Conservation (phyloP, 2,888 invertebrate species). For the Leptinotarsa rubiginosa region DNA sequence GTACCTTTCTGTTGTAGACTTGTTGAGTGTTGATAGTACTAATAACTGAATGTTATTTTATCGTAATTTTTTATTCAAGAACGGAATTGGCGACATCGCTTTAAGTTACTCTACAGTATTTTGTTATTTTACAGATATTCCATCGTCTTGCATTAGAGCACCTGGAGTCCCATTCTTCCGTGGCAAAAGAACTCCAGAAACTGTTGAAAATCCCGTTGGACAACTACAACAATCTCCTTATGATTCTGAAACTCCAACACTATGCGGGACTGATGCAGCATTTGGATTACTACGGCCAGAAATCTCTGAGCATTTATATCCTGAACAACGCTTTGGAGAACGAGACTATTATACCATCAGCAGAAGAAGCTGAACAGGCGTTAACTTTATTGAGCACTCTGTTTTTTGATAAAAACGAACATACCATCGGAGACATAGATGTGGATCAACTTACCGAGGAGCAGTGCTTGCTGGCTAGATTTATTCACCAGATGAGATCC, state of each 20-base stretch:
- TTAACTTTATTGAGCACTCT: conserved; percentile 82
- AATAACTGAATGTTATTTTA: no score
- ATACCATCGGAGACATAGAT: conserved; percentile 73
- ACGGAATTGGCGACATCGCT: no score
- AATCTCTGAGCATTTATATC: conserved; percentile 88
- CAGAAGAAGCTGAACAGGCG: conserved; percentile 80
- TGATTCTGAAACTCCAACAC: conserved; percentile 86
- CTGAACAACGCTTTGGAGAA: conserved; percentile 91
- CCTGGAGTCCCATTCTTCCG: conserved; percentile 81
- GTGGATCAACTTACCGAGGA: conserved; percentile 97
- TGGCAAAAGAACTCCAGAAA: conserved; percentile 93
- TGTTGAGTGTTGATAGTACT: no score
- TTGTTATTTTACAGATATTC: conserved; percentile 70
- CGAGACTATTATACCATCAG: conserved; percentile 86
- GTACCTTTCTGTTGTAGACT: no score
- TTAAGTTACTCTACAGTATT: no score
- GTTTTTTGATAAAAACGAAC: conserved; percentile 83
- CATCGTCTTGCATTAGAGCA: conserved; percentile 87
- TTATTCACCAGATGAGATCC: conserved; percentile 86
- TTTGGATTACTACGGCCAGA: conserved; percentile 89
- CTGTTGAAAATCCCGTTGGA: conserved; percentile 95
- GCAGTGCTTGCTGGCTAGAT: conserved; percentile 90
- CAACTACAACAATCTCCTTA: conserved; percentile 92
- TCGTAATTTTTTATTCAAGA: no score
- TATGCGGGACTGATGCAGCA: conserved; percentile 79